Evolutionary conservation across 1,140 invertebrate species (phyloP), one percentile per base, ranked within the genome.

Genomic region (Caenorhabditis latens): DNA sequence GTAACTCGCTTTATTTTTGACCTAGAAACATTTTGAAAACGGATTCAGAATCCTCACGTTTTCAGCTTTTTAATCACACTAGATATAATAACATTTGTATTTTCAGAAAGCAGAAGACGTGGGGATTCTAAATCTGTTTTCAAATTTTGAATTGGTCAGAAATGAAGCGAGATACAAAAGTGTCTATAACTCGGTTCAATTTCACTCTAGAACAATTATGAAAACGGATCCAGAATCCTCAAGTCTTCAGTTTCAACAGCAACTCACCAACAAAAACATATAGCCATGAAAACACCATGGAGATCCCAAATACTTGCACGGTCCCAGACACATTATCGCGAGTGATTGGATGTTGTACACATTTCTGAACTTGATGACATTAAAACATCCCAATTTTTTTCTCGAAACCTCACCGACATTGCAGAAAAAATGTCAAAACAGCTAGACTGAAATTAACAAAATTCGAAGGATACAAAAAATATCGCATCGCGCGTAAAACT

Each of bases 211-310:
- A 32, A 32, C 0, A 32, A 32, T 32, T 32, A 1, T 32, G 0
- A 2, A 32, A 32, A 32, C 32, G 32, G n/a, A n/a, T n/a, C n/a
- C n/a, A n/a, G n/a, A n/a, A n/a, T n/a, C n/a, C n/a, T n/a, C n/a
- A n/a, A n/a, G n/a, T n/a, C n/a, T n/a, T n/a, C n/a, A n/a, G n/a
- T n/a, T n/a, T n/a, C n/a, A 8, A 46, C 50, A 9, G 46, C 5
- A 3, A 24, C 43, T 42, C 53, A 79, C 71, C 46, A 79, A n/a
- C 13, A 79, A 21, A 14, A 79, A 79, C 50, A 79, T 79, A 14
- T 79, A 79, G 9, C 71, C 71, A 79, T 79, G 43, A 50, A 79
- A 79, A 24, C 71, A 79, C 71, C 71, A 79, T 9, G 40, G n/a
- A 13, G 71, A 11, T 21, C 71, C 71, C 4, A 79, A 21, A 50